Evolutionary conservation across 2,797 vertebrate species (phyloP), one percentile per base, ranked within the genome.

Genomic region (Rousettus madagascariensis): DNA sequence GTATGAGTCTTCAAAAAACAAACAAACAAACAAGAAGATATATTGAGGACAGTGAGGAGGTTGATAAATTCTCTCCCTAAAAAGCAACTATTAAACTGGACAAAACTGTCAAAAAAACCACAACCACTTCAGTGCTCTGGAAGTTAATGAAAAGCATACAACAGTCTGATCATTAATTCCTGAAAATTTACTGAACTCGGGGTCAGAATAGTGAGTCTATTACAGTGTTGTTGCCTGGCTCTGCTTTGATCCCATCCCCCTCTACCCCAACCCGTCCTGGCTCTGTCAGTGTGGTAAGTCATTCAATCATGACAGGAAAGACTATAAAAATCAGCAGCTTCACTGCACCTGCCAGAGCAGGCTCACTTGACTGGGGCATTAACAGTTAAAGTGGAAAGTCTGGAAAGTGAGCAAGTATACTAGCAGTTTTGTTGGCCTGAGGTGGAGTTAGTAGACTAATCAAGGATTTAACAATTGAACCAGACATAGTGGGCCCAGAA

Each of bases 31-130:
- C 3, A 55, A 61, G 12, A 16, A 80, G 11, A 36, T 51, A 63
- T 38, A 30, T 63, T 16, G 9, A 79, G 2, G 43, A 74, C 33
- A 83, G 33, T 55, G 43, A 83, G 16, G 17, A 74, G 9, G 24
- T 4, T 38, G 24, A 88, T 30, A 89, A 33, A 88, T 63, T 61
- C 41, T 85, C 22, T 90, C 28, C 51, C 46, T 59, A 8, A n/a
- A 95, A 92, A 78, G 10, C 46, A 90, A 85, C 28, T 24, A 63
- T 66, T 66, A 59, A 93, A 36, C 17, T 71, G 49, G 11, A 72
- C 46, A 89, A 80, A 87, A 82, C 51, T 36, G 9, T 41, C 43
- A 84, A 91, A 65, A 84, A 84, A 51, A 61, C 17, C 22, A 6
- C 17, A 84, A 57, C 30, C 10, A 49, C 65, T 65, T 51, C 19